phyloP scores from a whole-genome alignment of 1,140 invertebrate genomes.

The Ganaspis sp. region DNA sequence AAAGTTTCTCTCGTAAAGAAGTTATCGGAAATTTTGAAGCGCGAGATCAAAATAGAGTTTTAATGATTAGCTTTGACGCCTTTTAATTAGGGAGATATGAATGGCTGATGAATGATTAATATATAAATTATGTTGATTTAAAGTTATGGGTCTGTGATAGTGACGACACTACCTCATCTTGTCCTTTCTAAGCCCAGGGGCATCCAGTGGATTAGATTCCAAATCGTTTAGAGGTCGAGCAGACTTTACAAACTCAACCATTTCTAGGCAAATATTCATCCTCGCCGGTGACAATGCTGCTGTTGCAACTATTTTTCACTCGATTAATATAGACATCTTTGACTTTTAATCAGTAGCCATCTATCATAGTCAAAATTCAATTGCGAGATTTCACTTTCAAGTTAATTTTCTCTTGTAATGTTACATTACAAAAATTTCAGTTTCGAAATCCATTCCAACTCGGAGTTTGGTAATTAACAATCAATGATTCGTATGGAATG shows the following conservation, averaged over 20 bases:
- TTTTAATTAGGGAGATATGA: background rate
- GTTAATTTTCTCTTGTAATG: background rate
- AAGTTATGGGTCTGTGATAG: constrained; percentile 14
- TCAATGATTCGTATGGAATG: background rate
- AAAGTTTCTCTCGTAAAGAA: no score
- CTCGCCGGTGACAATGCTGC: background rate
- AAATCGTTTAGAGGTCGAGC: constrained; percentile 1
- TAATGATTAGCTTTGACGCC: background rate
- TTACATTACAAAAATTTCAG: background rate
- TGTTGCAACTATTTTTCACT: background rate
- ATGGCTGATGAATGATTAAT: background rate
- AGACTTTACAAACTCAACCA: background rate
- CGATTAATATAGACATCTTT: background rate
- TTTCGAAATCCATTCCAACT: background rate
- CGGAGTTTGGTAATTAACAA: background rate
- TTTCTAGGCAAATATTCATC: background rate
- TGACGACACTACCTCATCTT: constrained; percentile 59
- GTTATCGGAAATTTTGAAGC: background rate
- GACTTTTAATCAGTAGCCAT: constrained; percentile 1
- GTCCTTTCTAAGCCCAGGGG: constrained; percentile 3
- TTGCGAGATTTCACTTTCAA: background rate
- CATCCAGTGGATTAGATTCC: constrained; percentile 1
- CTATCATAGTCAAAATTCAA: background rate
- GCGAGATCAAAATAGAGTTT: background rate
- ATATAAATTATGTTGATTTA: background rate